Conservation (phyloP, 1,140 invertebrate species). For the Macrobrachium rosenbergii region DNA sequence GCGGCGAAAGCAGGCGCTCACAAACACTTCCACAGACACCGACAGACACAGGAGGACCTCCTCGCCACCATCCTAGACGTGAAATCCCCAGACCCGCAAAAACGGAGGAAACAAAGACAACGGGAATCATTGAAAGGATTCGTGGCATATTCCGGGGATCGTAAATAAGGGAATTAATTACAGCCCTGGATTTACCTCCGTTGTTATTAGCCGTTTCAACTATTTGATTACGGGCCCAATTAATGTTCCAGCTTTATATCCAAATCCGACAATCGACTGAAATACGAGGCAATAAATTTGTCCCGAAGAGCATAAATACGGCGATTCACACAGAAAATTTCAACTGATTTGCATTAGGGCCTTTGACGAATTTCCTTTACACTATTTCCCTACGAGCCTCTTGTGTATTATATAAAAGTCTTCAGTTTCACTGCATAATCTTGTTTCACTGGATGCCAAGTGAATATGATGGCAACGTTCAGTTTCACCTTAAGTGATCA, state of each 20-base stretch:
- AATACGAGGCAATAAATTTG: constrained; percentile 34
- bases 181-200: not conserved
- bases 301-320: not conserved
- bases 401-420: no score
- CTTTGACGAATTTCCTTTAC: no score
- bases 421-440: no score
- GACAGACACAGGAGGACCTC: no score
- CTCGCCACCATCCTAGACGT: no score
- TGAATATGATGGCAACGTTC: no score
- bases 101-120: not conserved
- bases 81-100: not conserved
- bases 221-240: constrained; percentile 41
- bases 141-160: not conserved
- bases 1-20: no score
- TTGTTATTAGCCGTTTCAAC: not conserved
- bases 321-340: not conserved
- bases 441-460: no score
- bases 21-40: no score
- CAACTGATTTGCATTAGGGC: not conserved
- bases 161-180: constrained; percentile 35
- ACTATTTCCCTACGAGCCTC: no score
- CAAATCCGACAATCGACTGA: constrained; percentile 44
- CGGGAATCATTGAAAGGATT: not conserved
- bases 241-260: constrained; percentile 35
- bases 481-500: no score